Base-by-base conservation (phyloP, 2,113 vertebrate species). In the Struthio camelus region DNA sequence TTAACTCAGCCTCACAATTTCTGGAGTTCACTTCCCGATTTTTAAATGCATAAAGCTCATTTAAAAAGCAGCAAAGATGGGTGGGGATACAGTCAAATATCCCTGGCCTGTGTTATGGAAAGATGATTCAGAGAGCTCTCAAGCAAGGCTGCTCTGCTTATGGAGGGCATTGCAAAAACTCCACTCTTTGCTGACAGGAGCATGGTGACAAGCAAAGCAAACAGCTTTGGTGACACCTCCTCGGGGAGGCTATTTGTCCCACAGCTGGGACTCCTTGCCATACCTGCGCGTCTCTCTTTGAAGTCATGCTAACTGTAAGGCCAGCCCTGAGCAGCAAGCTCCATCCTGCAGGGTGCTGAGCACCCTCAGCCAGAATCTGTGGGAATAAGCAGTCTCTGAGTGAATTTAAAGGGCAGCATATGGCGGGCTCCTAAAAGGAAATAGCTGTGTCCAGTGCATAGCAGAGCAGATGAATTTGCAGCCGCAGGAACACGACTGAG, bases 401-500 rank as follows among this genome's bases (percentile, higher is more conserved):
- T 48, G 36, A 89, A 66, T 80, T 42, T 23, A 89, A 62, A 89
- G 46, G 51, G 70, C 71, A 76, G 64, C 23, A 9, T 18, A 42
- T 2, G 62, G 42, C 13, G 1, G 44, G 73, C 40, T 92, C 62
- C 75, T 51, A 1, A 50, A 42, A 58, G 79, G 36, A 54, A 48
- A 40, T 14, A 53, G 54, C 85, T 32, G 70, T 28, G 90, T 51
- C 83, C 96, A 86, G 61, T 1, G 18, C 71, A 51, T 30, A 48
- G 81, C 73, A 75, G n/a, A 77, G 40, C 53, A 19, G 54, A 73
- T 82, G 93, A 89, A 97, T 94, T 36, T 44, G 25, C 70, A 89
- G 94, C 94, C 24, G 2, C 42, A 18, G 95, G 89, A 96, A 85
- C 50, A 80, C 17, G 5, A 24, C 25, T 5, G 71, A 75, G 91